These are phyloP conservation scores for Sylvia borin DNA, from an alignment of 2,797 vertebrate genomes.

Conservation along the genomic window DNA sequence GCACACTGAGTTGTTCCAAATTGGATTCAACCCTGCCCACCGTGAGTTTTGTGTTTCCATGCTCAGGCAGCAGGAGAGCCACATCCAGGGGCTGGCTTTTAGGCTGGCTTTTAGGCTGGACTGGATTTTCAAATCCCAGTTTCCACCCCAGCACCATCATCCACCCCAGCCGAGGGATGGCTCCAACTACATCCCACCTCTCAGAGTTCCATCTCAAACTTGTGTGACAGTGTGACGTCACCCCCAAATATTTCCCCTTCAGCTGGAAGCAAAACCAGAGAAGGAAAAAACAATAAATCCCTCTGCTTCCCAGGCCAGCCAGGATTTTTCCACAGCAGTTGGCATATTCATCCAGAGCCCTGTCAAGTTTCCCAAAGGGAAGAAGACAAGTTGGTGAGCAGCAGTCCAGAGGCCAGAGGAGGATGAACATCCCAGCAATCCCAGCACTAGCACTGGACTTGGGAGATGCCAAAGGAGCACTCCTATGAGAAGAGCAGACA, in stretches of 20 bases:
- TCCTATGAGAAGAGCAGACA: neutral
- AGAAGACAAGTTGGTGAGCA: neutral
- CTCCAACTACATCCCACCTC: rapidly evolving
- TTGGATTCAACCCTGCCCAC: rapidly evolving
- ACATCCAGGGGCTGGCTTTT: neutral
- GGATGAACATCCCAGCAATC: neutral
- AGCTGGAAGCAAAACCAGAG: neutral
- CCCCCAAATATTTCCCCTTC: neutral
- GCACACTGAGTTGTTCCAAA: neutral
- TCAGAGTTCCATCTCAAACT: neutral
- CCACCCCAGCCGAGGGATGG: neutral
- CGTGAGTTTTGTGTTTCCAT: rapidly evolving
- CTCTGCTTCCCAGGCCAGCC: neutral
- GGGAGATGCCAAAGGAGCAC: neutral
- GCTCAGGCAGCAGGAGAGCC: neutral
- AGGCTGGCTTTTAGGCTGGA: neutral
- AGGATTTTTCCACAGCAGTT: neutral
- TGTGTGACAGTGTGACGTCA: neutral
- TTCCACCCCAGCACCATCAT: neutral
- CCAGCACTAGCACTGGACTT: neutral
- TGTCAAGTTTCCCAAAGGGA: neutral
- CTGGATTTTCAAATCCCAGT: neutral
- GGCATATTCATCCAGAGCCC: neutral
- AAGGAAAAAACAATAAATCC: neutral
- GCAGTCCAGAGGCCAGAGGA: neutral